These are phyloP conservation scores for Platynereis dumerilii DNA, from an alignment of 2,888 invertebrate genomes.

Conservation along the genomic window DNA sequence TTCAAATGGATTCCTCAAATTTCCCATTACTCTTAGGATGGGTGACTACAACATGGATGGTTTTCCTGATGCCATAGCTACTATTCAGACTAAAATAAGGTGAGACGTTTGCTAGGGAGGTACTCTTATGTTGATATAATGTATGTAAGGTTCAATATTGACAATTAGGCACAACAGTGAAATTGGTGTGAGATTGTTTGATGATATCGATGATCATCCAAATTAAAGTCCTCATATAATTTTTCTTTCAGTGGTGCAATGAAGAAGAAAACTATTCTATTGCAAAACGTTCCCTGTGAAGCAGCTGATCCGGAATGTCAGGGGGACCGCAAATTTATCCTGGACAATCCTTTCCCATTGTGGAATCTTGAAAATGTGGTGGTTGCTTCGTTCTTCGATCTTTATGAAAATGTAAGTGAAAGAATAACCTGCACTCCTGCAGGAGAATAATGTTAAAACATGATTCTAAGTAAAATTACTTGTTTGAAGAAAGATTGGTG, in stretches of 20 bases:
- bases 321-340: slow-evolving; percentile 26
- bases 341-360: slow-evolving; percentile 16
- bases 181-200: too few relatives aligned
- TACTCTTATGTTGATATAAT: slow-evolving; percentile 1
- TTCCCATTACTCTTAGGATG: slow-evolving; percentile 71
- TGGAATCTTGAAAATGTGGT: slow-evolving; percentile 34
- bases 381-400: slow-evolving; percentile 85
- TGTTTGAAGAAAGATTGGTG: too few relatives aligned
- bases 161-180: not conserved
- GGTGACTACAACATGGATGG: slow-evolving; percentile 97
- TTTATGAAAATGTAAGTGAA: slow-evolving; percentile 84
- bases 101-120: too few relatives aligned
- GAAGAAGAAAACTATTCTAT: slow-evolving; percentile 23
- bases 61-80: slow-evolving; percentile 78
- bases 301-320: not conserved
- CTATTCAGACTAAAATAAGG: too few relatives aligned
- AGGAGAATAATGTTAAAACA: too few relatives aligned
- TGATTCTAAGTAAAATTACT: too few relatives aligned
- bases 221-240: too few relatives aligned
- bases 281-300: slow-evolving; percentile 30
- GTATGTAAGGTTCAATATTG: too few relatives aligned
- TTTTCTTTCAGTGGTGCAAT: too few relatives aligned
- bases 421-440: too few relatives aligned
- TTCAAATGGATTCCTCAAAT: not conserved
- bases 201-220: too few relatives aligned